These are phyloP conservation scores for Mellivora capensis DNA, from an alignment of 2,113 vertebrate species.

Conservation along the genomic window DNA sequence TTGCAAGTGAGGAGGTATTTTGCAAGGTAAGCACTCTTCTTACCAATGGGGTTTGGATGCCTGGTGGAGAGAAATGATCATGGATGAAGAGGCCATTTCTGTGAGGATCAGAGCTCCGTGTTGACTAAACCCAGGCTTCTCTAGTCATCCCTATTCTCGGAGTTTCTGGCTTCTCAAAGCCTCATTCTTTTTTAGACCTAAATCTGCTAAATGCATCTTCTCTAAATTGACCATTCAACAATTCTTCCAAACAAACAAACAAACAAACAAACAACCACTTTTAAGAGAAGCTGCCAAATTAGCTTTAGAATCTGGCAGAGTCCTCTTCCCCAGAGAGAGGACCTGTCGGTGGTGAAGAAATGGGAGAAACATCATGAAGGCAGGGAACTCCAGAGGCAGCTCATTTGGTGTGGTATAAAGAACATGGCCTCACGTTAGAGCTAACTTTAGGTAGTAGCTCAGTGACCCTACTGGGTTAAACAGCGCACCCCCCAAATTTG, in stretches of 20 bases:
- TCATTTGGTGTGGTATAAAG: background rate
- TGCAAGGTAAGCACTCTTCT: background rate
- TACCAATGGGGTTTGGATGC: background rate
- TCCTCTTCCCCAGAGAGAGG: background rate
- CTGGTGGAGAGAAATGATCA: background rate
- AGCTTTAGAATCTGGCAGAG: background rate
- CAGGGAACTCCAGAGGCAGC: background rate
- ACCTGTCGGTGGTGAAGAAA: background rate
- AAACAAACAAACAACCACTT: background rate
- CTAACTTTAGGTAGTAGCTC: background rate
- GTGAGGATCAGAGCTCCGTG: background rate
- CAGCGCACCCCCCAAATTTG: background rate
- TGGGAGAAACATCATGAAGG: background rate
- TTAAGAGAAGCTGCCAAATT: background rate
- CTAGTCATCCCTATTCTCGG: background rate
- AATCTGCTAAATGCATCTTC: background rate
- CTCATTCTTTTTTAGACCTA: background rate
- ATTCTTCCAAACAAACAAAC: background rate
- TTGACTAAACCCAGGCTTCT: background rate
- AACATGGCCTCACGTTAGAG: background rate
- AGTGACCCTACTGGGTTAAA: background rate
- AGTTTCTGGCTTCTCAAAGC: constrained; percentile 5
- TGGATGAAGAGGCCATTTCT: background rate
- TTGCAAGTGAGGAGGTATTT: background rate
- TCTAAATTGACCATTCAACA: background rate